Evolutionary conservation across 2,888 invertebrate species (phyloP), one percentile per base, ranked within the genome.

Genomic region (Zaprionus obscuricornis): DNA sequence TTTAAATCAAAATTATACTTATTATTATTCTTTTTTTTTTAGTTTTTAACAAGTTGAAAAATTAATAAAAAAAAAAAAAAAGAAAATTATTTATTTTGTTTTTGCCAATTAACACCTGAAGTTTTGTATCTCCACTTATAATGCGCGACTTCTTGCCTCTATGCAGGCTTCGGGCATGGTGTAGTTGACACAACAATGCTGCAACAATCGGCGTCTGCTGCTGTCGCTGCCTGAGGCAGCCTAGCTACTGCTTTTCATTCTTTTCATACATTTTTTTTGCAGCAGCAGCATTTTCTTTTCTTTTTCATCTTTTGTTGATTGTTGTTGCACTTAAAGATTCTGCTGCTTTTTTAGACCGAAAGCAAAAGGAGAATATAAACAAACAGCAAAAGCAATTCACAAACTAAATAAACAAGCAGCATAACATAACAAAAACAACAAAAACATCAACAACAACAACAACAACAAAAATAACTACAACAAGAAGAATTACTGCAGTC

Each of bases 291-390:
- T 49, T 20, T 34, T 37, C 31, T 42, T 52, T 47, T 11, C 31
- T 33, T 27, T 27, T 18, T 31, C 42, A 17, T 37, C 27, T 34
- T 33, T 13, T 10, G 10, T 40, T 13, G 39, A 26, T 52, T 59
- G 39, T 36, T 54, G 51, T 47, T 49, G 69, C 54, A 49, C 66
- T 74, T 62, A 31, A 69, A 59, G 51, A 79, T 57, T 76, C 55
- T 51, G 36, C 46, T 29, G 40, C 33, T 51, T 24, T 36, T 27
- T 22, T 50, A 42, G 55, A 54, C 49, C 31, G n/a, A 45, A 60
- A 54, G 60, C 40, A 64, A 57, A 65, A 55, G 49, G 40, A 42
- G 13, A 11, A 29, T 4, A 24, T 27, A 42, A 42, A 42, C 42
- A 40, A 46, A 43, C 42, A 51, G 47, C 40, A 55, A 20, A 52